phyloP scores from a whole-genome alignment of 1,140 invertebrate genomes.

The Aethina tumida region DNA sequence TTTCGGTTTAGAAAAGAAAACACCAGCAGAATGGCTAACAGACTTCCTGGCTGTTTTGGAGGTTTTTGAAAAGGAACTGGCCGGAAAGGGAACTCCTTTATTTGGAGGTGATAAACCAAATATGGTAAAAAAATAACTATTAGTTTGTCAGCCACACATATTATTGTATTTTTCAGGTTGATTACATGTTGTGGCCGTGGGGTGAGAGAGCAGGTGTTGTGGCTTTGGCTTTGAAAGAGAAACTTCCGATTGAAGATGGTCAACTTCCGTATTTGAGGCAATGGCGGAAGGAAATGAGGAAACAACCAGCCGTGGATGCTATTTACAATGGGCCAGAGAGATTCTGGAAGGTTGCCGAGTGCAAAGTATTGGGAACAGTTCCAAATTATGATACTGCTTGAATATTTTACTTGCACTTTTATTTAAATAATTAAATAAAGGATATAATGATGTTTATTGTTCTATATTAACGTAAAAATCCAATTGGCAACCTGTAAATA shows the following conservation, averaged over 20 bases:
- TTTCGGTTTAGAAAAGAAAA: constrained; percentile 18
- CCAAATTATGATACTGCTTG: constrained; percentile 28
- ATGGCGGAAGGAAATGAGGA: constrained; percentile 61
- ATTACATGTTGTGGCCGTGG: constrained; percentile 89
- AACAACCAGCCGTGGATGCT: constrained; percentile 42
- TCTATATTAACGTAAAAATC: too few relatives aligned
- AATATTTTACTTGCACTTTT: constrained; percentile 2
- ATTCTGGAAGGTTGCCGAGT: constrained; percentile 25
- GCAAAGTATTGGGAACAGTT: constrained; percentile 16
- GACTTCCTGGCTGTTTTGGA: constrained; percentile 43
- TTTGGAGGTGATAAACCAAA: constrained; percentile 60
- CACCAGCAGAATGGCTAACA: constrained; percentile 24
- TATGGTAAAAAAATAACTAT: constrained; percentile 41
- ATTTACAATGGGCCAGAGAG: constrained; percentile 27
- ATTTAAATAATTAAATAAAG: too few relatives aligned
- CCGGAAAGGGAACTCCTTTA: constrained; percentile 49
- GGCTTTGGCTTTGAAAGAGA: constrained; percentile 42
- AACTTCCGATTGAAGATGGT: constrained; percentile 39
- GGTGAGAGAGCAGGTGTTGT: constrained; percentile 56
- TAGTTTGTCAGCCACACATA: neutral
- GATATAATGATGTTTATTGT: too few relatives aligned
- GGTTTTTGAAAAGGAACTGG: constrained; percentile 56
- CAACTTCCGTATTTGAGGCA: constrained; percentile 28
- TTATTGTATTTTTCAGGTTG: constrained; percentile 36
- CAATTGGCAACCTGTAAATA: too few relatives aligned